These are phyloP conservation scores for Alloplasta piceator DNA, from an alignment of 2,888 invertebrate genomes.

Conservation along the genomic window DNA sequence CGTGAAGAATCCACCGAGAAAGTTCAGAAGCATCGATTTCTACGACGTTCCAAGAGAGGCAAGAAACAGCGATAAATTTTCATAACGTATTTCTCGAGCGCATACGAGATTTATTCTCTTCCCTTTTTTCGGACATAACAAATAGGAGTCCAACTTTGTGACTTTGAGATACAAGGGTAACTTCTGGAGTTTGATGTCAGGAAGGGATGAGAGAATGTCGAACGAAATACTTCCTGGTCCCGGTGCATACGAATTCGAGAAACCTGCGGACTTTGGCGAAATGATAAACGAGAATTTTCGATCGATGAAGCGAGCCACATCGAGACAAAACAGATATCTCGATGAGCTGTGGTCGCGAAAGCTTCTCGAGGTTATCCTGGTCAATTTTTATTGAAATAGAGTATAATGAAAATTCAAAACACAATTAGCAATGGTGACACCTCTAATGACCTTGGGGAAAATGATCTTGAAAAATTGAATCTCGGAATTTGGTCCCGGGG, in stretches of 20 bases:
- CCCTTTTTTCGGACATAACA: background rate
- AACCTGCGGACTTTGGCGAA: slow-evolving; percentile 49
- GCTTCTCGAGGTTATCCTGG: slow-evolving; percentile 66
- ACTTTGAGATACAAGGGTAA: slow-evolving; percentile 72
- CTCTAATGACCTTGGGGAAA: no score
- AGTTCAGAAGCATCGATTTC: slow-evolving; percentile 38
- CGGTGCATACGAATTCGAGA: slow-evolving; percentile 69
- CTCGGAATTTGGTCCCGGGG: no score
- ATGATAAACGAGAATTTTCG: slow-evolving; percentile 66
- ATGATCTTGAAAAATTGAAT: no score
- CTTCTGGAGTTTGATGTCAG: slow-evolving; percentile 75
- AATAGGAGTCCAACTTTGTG: slow-evolving; percentile 69
- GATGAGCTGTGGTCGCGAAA: slow-evolving; percentile 68
- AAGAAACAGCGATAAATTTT: slow-evolving; percentile 1
- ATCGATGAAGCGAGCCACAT: slow-evolving; percentile 66
- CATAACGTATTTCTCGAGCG: background rate
- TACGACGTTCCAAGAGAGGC: slow-evolving; percentile 59
- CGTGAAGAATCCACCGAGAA: slow-evolving; percentile 57
- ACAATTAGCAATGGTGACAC: no score
- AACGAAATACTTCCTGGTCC: slow-evolving; percentile 67
- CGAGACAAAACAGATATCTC: slow-evolving; percentile 68
- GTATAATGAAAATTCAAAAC: no score
- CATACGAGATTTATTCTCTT: background rate
- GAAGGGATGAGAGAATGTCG: slow-evolving; percentile 61
- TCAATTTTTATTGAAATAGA: no score